Conservation (phyloP, 2,113 vertebrate genomes). For the Ibidorhyncha struthersii region DNA sequence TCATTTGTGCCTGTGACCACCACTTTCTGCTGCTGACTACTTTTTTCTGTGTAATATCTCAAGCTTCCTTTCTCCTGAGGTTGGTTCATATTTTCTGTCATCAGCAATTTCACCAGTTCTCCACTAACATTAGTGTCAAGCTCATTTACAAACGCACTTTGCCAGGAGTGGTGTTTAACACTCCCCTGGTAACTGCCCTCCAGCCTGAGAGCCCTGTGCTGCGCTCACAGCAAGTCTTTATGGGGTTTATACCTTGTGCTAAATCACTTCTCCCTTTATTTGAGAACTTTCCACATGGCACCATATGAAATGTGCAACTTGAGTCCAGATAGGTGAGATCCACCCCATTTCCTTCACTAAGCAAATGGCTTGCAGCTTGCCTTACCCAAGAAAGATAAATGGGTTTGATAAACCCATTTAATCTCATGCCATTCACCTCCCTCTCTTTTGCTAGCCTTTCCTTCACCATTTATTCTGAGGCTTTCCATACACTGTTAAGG, state of each 20-base stretch:
- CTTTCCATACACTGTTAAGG: neutral
- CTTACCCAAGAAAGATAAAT: slow-evolving; percentile 26
- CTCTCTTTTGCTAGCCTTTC: neutral
- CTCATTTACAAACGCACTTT: slow-evolving; percentile 14
- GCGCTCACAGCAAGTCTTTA: neutral
- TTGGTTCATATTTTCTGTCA: slow-evolving; percentile 22
- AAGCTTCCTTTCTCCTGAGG: neutral
- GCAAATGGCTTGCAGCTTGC: slow-evolving; percentile 24
- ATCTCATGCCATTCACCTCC: slow-evolving; percentile 23
- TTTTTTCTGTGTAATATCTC: neutral
- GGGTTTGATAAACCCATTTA: slow-evolving; percentile 42
- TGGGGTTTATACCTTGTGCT: neutral
- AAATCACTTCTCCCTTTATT: neutral
- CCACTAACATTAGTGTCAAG: neutral
- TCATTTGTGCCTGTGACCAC: neutral
- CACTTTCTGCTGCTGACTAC: neutral
- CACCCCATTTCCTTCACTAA: neutral
- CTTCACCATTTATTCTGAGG: neutral
- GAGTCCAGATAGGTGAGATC: neutral
- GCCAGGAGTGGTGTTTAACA: neutral
- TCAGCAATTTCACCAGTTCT: slow-evolving; percentile 28
- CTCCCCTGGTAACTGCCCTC: neutral
- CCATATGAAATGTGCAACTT: neutral
- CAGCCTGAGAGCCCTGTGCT: neutral
- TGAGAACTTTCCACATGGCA: neutral